Evolutionary conservation across 1,140 invertebrate species (phyloP), one percentile per base, ranked within the genome.

Genomic region (Drosophila athabasca): DNA sequence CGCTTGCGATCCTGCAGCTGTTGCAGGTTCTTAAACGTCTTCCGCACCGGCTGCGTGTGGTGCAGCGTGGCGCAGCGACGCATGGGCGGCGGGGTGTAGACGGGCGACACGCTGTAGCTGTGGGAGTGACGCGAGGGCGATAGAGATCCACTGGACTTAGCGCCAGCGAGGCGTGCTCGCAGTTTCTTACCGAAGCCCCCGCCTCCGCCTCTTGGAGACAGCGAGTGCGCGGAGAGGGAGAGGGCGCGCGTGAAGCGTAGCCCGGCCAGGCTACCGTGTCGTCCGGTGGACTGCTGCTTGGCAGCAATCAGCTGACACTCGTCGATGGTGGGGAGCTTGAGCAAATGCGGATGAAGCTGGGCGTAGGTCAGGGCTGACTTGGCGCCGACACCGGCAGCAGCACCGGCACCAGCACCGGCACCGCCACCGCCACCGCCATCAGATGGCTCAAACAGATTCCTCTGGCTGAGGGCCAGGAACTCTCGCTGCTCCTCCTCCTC

Each of bases 401-500:
- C 15, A 1, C 48, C 19, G 17, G 54, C 69, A 67, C 73, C 70
- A 50, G 55, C n/a, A 11, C 31, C 45, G 41, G 53, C 15, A 1
- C 48, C 19, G 17, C 50, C 69, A 67, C 73, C 65, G 52, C 57
- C n/a, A 11, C 31, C 62, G 44, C 9, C 31, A 35, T 35, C 31
- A 3, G 31, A 35, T 35, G 88, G 72, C 15, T 90, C 85, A 31
- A 90, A 90, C 0, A 90, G 59, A 55, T 79, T 90, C 51, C 60
- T 75, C 45, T 91, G 88, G 64, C 90, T 91, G 15, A 91, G 76
- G 3, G 82, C 81, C 57, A 90, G 67, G 41, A 91, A 91, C 57
- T 91, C 85, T 35, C 76, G 83, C 55, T 90, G 82, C 54, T 91
- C 89, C 59, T 91, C 89, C 50, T 90, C 87, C 62, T 91, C 90